Evolutionary conservation across 2,113 vertebrate genomes (phyloP).

Genomic region (Nestor notabilis): DNA sequence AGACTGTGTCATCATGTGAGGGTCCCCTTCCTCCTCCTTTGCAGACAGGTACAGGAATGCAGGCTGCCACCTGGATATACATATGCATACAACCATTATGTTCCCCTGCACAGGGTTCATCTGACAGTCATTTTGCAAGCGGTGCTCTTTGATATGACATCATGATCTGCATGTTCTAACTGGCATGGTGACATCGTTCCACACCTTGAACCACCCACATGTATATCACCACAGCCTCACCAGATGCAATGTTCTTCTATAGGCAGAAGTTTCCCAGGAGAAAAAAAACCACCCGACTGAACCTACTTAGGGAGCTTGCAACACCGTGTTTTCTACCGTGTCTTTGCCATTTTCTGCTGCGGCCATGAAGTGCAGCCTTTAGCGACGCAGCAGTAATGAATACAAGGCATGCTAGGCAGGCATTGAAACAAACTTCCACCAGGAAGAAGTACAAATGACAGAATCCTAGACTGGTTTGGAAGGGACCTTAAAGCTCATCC

Average conservation of each 20-base stretch:
- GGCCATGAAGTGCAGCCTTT: neutral
- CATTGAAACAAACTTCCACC: neutral
- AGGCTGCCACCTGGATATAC: neutral
- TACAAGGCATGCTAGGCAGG: neutral
- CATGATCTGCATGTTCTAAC: slow-evolving; percentile 42
- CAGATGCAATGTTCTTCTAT: neutral
- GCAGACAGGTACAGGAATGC: neutral
- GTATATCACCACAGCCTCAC: slow-evolving; percentile 8
- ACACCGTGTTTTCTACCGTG: neutral
- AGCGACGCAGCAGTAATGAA: neutral
- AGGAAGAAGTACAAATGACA: accelerated
- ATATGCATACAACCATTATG: neutral
- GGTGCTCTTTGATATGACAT: slow-evolving; percentile 7
- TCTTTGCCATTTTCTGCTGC: neutral
- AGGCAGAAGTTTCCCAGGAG: slow-evolving; percentile 37
- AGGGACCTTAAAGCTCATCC: neutral
- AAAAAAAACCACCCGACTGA: neutral
- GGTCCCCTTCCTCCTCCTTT: neutral
- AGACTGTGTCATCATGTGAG: neutral
- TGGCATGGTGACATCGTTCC: slow-evolving; percentile 32
- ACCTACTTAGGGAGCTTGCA: neutral
- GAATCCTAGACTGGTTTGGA: neutral
- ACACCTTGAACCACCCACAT: slow-evolving; percentile 61
- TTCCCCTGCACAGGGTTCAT: neutral
- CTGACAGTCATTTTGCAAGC: slow-evolving; percentile 42